A percentile compares a stretch with the other conserved stretches of the same genome.
phyloP scores from a whole-genome alignment of 1,140 invertebrate species.

The Littorina saxatilis region DNA sequence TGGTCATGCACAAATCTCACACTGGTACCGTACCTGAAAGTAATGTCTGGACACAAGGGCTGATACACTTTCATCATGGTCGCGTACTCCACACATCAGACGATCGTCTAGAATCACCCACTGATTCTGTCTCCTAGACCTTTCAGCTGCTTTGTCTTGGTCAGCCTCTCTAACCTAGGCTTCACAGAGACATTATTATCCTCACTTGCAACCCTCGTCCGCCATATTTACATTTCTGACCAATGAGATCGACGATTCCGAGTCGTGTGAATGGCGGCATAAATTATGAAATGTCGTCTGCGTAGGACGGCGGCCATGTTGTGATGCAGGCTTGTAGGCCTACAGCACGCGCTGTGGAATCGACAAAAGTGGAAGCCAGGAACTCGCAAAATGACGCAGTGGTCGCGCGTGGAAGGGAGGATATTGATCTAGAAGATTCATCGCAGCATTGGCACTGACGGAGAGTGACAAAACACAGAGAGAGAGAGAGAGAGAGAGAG shows the following conservation, averaged over 20 bases:
- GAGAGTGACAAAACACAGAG: neutral
- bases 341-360: neutral
- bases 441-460: too few relatives aligned
- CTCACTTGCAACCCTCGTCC: slow-evolving; percentile 20
- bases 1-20: neutral
- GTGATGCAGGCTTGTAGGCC: slow-evolving; percentile 19
- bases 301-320: neutral
- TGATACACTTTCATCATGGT: slow-evolving; percentile 34
- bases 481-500: slow-evolving; percentile 16
- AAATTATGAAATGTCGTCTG: slow-evolving; percentile 26
- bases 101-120: neutral
- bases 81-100: neutral
- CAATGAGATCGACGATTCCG: slow-evolving; percentile 11
- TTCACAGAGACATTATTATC: slow-evolving; percentile 10
- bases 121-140: neutral
- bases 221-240: slow-evolving; percentile 5
- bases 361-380: neutral
- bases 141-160: too few relatives aligned
- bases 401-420: too few relatives aligned
- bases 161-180: too few relatives aligned
- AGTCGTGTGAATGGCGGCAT: slow-evolving; percentile 32
- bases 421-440: too few relatives aligned
- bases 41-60: slow-evolving; percentile 33
- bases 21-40: slow-evolving; percentile 22
- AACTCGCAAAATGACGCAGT: neutral